Base-by-base conservation (phyloP, 2,113 vertebrate species). In the Microtus montanus region DNA sequence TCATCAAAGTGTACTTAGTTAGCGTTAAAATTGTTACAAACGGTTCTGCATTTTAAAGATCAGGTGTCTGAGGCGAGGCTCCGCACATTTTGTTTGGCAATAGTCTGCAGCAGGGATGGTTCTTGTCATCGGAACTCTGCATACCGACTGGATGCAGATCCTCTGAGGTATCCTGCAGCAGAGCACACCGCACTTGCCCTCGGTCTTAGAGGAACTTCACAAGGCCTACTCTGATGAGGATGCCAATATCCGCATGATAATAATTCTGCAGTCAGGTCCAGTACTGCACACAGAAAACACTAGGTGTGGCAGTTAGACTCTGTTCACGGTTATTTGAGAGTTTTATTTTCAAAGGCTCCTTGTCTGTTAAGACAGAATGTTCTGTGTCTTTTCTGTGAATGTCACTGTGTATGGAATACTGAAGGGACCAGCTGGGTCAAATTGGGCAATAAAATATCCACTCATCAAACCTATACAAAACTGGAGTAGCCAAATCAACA, bases 1-100 rank as follows among this genome's bases (percentile, higher is more conserved):
- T 99, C 99, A 99, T 99, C 98, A 99, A 99, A 99, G 98, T 98
- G 98, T 98, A 98, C 98, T 99, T 99, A 98, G 98, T 99, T 99
- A 98, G 98, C 98, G 98, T 98, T 99, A 98, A 99, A 98, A 98
- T 98, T 99, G 98, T 98, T 99, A 99, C 98, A 99, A 99, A 99
- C 95, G 98, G 99, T 98, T 98, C 98, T 83, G 98, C 97, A 98
- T 98, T 98, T 98, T 97, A 98, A 98, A 98, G 98, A 98, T 98
- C 98, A 98, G 98, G 98, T 98, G 98, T 97, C 98, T 97, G 97
- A 97, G 97, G 97, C 96, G 97, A 96, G 97, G 89, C 97, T 98
- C 97, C 98, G 98, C 98, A 97, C 95, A 98, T 97, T 97, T 96
- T 97, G 96, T 98, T 98, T 98, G 97, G 98, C 87, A 97, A 97